phyloP scores from a whole-genome alignment of 2,113 vertebrate species.

The Pelecanoides urinatrix region DNA sequence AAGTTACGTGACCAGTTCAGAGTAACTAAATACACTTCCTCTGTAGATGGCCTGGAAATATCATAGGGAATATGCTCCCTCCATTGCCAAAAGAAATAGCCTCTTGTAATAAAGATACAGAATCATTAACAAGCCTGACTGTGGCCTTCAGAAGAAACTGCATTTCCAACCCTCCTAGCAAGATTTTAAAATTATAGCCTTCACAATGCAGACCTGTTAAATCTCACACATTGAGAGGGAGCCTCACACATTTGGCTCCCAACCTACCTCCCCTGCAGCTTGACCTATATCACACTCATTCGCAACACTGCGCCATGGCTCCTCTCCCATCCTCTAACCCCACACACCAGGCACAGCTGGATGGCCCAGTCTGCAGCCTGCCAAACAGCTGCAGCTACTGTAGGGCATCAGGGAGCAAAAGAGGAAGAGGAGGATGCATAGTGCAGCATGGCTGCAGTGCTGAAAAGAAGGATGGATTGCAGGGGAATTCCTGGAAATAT shows the following conservation, averaged over 20 bases:
- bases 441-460: neutral
- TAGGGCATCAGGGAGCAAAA: neutral
- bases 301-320: neutral
- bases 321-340: neutral
- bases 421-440: neutral
- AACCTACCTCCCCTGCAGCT: neutral
- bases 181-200: neutral
- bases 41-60: neutral
- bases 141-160: neutral
- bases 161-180: slow-evolving; percentile 23
- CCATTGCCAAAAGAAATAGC: neutral
- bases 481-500: neutral
- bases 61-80: neutral
- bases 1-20: neutral
- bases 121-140: slow-evolving; percentile 41
- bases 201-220: neutral
- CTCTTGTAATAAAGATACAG: neutral
- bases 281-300: neutral
- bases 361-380: neutral
- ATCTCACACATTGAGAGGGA: slow-evolving; percentile 11
- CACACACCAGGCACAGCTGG: neutral
- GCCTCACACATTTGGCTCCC: neutral
- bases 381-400: neutral
- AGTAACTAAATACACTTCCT: neutral
- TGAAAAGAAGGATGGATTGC: neutral